phyloP scores from a whole-genome alignment of 2,113 vertebrate species.

The Thalassoma bifasciatum region DNA sequence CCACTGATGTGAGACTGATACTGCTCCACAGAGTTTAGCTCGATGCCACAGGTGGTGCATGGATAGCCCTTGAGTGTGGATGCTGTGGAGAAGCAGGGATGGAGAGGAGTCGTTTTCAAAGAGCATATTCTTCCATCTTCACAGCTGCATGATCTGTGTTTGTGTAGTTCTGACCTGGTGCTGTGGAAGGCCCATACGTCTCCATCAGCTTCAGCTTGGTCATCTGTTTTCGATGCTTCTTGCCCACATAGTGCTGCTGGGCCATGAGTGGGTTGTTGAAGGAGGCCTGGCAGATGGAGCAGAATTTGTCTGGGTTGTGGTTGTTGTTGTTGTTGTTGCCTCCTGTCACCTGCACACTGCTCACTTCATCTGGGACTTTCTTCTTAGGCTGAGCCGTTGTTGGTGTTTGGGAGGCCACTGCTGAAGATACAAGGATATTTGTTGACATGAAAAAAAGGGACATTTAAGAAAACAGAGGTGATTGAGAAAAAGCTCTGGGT shows the following conservation, averaged over 20 bases:
- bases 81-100: slow-evolving; percentile 49
- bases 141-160: not conserved
- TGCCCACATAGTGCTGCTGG: slow-evolving; percentile 95
- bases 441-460: too few relatives aligned
- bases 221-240: slow-evolving; percentile 96
- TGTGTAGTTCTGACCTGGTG: slow-evolving; percentile 71
- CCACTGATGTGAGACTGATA: slow-evolving; percentile 98
- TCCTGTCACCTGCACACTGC: not conserved
- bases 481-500: not conserved
- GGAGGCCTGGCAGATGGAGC: slow-evolving; percentile 94
- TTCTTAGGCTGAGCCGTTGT: slow-evolving; percentile 50
- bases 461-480: not conserved
- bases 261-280: slow-evolving; percentile 98
- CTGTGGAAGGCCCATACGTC: slow-evolving; percentile 88
- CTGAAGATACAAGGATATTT: not conserved
- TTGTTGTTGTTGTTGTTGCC: slow-evolving; percentile 63
- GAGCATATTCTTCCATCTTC: too few relatives aligned
- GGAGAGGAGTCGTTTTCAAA: not conserved
- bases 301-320: slow-evolving; percentile 91
- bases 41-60: slow-evolving; percentile 93
- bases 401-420: slow-evolving; percentile 47
- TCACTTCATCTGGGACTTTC: slow-evolving; percentile 29
- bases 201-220: slow-evolving; percentile 95
- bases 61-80: slow-evolving; percentile 94
- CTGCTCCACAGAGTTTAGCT: slow-evolving; percentile 98